Base-by-base conservation (phyloP, 2,797 vertebrate species). In the Carduelis carduelis region DNA sequence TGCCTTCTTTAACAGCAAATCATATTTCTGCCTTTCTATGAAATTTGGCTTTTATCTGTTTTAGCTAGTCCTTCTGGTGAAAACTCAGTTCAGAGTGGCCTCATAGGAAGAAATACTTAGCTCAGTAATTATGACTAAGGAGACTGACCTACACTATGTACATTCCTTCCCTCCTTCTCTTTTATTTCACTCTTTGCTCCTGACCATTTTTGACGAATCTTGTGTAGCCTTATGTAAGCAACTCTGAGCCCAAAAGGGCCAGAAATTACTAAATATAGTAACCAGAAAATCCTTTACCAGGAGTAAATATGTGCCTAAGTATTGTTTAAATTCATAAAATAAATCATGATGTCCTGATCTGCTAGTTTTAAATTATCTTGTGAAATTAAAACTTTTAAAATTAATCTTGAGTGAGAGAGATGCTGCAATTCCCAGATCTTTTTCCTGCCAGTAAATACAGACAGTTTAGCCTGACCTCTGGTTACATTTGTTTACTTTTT, bases 381-480 rank as follows among this genome's bases (percentile, higher is more conserved):
- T 89, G 85, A 75, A 96, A 93, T 87, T 61, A 92, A 88, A 96
- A 79, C 5, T 14, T 71, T 65, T 46, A 87, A 75, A 90, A 76
- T 83, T 59, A 35, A 39, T 70, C 68, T 82, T 94, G 66, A 68
- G 47, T 77, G 77, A 90, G 46, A 49, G 41, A 46, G 52, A 70
- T 26, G 61, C 28, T 86, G 46, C 60, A 91, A 47, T 60, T 83
- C 71, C 47, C 70, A 84, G 63, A 76, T 56, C 43, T 37, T 89
- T 57, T 52, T 92, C 63, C 53, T 95, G 41, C 16, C 47, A 9
- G 35, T 52, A 18, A 43, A 57, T 66, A 83, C 28, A 32, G 56
- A n/a, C 41, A 72, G 55, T 44, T 93, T 89, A 85, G 60, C 92
- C 35, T 84, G 80, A 86, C 64, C 61, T 84, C 70, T 66, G 49